Evolutionary conservation across 2,113 vertebrate genomes (phyloP), one percentile per base, ranked within the genome.

Genomic region (Isichthys henryi): DNA sequence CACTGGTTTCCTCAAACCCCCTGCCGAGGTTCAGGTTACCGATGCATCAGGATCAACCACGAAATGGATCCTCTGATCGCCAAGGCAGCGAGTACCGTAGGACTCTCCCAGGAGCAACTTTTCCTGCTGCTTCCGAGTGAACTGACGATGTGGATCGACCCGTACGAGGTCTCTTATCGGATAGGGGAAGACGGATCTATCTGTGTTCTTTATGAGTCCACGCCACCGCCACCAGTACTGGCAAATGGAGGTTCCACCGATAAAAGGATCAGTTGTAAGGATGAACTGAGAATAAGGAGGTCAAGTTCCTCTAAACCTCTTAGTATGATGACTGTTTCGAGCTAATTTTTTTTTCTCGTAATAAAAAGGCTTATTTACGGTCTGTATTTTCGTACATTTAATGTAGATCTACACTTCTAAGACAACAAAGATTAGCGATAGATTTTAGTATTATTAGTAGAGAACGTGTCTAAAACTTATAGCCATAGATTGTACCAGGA

Each of bases 111-210:
- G 58, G 92, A 95, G 90, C 94, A 92, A 88, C 95, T 96, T 70
- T 96, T 96, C 91, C 94, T 94, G 84, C 95, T 96, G 83, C 89
- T 96, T 3, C 96, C 96, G 85, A 95, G 95, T 8, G 96, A 96
- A 91, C 92, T 96, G 13, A 96, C 96, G 43, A 93, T 96, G 89
- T 96, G 96, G 96, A 93, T 96, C 13, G 95, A 96, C 92, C 96
- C 96, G 2, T 96, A 95, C 31, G 95, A 96, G 91, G 96, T 96
- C 91, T 96, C 95, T 66, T 96, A 95, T 62, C 95, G 96, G 21
- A 96, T 96, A 58, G 96, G 96, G 0, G 96, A 96, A 90, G 94
- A 95, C 0, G 96, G 96, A 10, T 96, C 96, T 39, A 96, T 96
- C 89, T 96, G 95, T 27, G 95, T 95, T 85, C 95, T 96, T 7